Base-by-base conservation (phyloP, 2,113 vertebrate species). In the Plectropomus leopardus region DNA sequence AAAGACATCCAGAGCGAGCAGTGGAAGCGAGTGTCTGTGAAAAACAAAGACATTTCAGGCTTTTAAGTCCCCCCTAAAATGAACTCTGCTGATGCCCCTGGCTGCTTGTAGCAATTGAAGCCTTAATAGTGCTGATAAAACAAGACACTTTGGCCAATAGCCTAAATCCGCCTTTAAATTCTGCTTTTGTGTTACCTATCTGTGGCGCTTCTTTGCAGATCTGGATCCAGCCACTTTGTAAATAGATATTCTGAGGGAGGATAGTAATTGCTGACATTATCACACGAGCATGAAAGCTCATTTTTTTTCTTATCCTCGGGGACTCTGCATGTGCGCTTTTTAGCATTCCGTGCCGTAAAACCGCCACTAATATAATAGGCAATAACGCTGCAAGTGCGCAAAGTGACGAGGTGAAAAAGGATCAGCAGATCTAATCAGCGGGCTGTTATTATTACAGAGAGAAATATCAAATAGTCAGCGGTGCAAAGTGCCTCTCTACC, bases 1-100 rank as follows among this genome's bases (percentile, higher is more conserved):
- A 51, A 19, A 24, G 14, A 67, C 54, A 59, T 48, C 60, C 57
- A 54, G n/a, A 69, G 17, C 0, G 2, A 47, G 24, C 24, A 34
- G n/a, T 55, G 16, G 10, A 65, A 47, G 26, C 69, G 60, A 58
- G 26, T 54, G 14, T 47, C 58, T 65, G 44, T n/a, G 44, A 50
- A 76, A 88, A 81, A 76, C 72, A 83, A 86, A 88, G 69, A 80
- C 71, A 82, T 80, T 63, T 85, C 51, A 73, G 55, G 42, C 59
- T 69, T 68, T 64, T 69, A 55, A 84, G 48, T 23, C 54, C 58
- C 26, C 42, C 23, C 23, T 21, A 32, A 68, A 71, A 72, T 40
- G 44, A 84, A 87, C 55, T 50, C 36, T 28, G 26, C 19, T 80
- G 61, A n/a, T 78, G 75, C 78, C 71, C 71, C 63, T 2, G 76